phyloP scores from a whole-genome alignment of 1,140 invertebrate genomes.

The Eufriesea mexicana region DNA sequence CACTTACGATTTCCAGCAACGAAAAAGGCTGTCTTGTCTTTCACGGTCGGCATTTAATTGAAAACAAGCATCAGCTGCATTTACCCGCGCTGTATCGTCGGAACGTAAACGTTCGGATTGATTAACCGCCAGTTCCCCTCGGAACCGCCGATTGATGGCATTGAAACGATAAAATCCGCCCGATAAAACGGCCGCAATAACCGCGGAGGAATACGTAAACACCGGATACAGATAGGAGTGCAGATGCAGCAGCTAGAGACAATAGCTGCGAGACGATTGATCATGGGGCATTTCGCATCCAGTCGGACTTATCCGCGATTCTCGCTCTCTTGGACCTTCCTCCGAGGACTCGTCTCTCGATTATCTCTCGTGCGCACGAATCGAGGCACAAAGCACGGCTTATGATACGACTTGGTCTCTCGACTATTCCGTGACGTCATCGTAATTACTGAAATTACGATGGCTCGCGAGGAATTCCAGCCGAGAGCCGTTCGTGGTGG shows the following conservation, averaged over 20 bases:
- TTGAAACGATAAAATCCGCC: conserved; percentile 54
- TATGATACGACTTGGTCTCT: too few relatives aligned
- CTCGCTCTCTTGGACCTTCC: too few relatives aligned
- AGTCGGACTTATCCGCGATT: neutral
- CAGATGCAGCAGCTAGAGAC: neutral
- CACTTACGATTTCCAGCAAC: neutral
- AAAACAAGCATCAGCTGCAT: conserved; percentile 20
- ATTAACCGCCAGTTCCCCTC: neutral
- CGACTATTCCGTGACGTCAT: conserved; percentile 40
- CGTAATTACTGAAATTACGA: conserved; percentile 60
- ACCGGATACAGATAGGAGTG: neutral
- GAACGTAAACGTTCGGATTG: neutral
- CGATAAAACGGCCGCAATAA: conserved; percentile 38
- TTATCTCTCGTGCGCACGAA: neutral
- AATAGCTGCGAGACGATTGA: conserved; percentile 29
- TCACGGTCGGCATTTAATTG: conserved; percentile 8
- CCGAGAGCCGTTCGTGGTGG: neutral
- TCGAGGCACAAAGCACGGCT: neutral
- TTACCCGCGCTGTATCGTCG: neutral
- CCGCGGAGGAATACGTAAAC: conserved; percentile 34
- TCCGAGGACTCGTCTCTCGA: neutral
- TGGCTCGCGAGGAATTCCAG: conserved; percentile 7
- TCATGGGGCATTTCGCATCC: too few relatives aligned
- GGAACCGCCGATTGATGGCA: conserved; percentile 14
- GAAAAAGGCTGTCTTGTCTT: conserved; percentile 7